Conservation (phyloP, 2,797 vertebrate genomes). For the Chelidonichthys spinosus region DNA sequence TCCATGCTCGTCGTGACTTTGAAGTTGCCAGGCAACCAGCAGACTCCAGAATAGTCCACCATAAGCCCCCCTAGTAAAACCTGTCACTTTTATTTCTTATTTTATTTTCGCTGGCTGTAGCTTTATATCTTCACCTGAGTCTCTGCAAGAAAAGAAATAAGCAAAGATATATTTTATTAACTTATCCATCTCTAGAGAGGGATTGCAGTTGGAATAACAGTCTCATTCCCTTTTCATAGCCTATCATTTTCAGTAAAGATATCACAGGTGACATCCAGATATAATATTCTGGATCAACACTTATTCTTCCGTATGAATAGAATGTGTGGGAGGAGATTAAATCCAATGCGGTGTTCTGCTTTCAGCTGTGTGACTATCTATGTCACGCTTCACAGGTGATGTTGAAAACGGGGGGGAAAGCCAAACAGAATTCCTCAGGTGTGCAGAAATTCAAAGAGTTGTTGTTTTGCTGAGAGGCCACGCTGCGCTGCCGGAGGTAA, state of each 20-base stretch:
- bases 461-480: not conserved
- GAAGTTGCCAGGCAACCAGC: not conserved
- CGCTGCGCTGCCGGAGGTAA: conserved; percentile 5
- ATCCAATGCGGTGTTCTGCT: not conserved
- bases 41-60: not conserved
- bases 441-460: not conserved
- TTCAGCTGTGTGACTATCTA: not conserved
- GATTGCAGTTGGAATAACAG: conserved; percentile 1
- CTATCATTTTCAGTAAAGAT: conserved; percentile 24
- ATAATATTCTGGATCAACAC: conserved; percentile 27
- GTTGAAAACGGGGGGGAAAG: not conserved
- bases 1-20: not conserved
- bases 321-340: conserved; percentile 18
- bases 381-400: conserved; percentile 8
- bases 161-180: not conserved
- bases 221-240: conserved; percentile 16
- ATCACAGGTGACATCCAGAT: conserved; percentile 25
- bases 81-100: not conserved
- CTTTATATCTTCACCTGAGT: not conserved
- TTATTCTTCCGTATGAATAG: conserved; percentile 21
- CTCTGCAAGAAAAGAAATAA: not conserved
- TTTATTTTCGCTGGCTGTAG: not conserved
- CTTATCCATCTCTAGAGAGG: not conserved
- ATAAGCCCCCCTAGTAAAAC: not conserved
- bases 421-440: not conserved